These are phyloP conservation scores for Ceratotherium simum DNA, from an alignment of 2,113 vertebrate species.

Conservation along the genomic window DNA sequence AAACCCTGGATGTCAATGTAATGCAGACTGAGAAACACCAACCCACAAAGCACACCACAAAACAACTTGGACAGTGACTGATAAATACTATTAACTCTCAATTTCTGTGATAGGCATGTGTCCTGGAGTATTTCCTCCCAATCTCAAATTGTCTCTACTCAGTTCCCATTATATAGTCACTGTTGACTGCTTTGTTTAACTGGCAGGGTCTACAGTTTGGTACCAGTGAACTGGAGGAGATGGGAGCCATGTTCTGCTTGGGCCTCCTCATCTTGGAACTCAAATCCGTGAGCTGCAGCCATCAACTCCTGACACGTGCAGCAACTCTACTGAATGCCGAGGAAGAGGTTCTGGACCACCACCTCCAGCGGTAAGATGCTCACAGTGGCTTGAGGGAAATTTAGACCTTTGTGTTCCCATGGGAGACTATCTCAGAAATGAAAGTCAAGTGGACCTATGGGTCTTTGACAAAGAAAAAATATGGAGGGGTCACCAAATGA, in stretches of 20 bases:
- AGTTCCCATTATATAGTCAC: neutral
- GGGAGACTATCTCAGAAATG: neutral
- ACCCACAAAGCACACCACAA: neutral
- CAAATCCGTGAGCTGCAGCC: conserved; percentile 87
- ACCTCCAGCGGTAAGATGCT: conserved; percentile 84
- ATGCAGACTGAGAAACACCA: neutral
- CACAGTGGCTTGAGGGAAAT: rapidly evolving
- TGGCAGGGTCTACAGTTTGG: conserved; percentile 93
- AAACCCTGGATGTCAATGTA: neutral
- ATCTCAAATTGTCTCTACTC: neutral
- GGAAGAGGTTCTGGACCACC: conserved; percentile 86
- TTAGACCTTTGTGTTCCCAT: neutral
- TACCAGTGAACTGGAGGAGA: conserved; percentile 93
- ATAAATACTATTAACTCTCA: neutral
- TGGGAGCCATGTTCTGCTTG: conserved; percentile 95
- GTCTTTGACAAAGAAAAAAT: neutral
- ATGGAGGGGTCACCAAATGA: neutral
- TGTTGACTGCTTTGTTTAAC: conserved; percentile 42
- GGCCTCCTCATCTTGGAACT: conserved; percentile 92
- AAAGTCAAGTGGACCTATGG: neutral
- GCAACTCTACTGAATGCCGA: conserved; percentile 86
- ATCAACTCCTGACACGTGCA: conserved; percentile 85
- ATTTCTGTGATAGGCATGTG: neutral
- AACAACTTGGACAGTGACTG: neutral
- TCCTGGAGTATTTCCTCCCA: neutral